These are phyloP conservation scores for Oxygymnocypris stewartii DNA, from an alignment of 2,113 vertebrate genomes.

Conservation along the genomic window DNA sequence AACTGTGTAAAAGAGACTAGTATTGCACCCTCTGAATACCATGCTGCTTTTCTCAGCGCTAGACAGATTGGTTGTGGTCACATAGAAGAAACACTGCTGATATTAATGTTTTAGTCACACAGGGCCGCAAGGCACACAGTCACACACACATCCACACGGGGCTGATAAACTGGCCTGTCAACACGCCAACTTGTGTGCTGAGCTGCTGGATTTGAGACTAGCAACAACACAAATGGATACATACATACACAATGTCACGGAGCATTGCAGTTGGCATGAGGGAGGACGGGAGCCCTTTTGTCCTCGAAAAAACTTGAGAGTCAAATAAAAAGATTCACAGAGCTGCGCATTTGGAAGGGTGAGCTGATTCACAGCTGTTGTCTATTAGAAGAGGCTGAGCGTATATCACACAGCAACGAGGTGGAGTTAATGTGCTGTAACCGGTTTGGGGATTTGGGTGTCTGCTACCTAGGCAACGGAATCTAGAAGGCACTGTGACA, in stretches of 20 bases:
- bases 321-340: not conserved
- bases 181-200: conserved; percentile 43
- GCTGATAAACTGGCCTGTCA: conserved; percentile 53
- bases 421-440: conserved; percentile 61
- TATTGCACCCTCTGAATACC: not conserved
- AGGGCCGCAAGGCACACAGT: conserved; percentile 2
- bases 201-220: conserved; percentile 41
- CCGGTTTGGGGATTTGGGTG: conserved; percentile 52
- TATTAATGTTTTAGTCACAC: conserved; percentile 41
- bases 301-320: not conserved
- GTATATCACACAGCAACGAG: conserved; percentile 50
- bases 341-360: not conserved
- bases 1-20: not conserved
- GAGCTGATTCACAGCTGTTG: conserved; percentile 5
- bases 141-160: conserved; percentile 16
- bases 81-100: conserved; percentile 33
- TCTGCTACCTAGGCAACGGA: conserved; percentile 64
- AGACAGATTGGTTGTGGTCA: not conserved
- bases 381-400: not conserved
- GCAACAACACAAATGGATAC: conserved; percentile 20
- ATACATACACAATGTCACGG: not conserved
- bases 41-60: not conserved
- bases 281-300: not conserved
- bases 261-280: not conserved
- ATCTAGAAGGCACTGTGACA: conserved; percentile 23